Percentiles rank a stretch among this genome's conserved stretches.
These are phyloP conservation scores for Gymnoscelis rufifasciata DNA, from an alignment of 2,888 invertebrate species.

Conservation along the genomic window DNA sequence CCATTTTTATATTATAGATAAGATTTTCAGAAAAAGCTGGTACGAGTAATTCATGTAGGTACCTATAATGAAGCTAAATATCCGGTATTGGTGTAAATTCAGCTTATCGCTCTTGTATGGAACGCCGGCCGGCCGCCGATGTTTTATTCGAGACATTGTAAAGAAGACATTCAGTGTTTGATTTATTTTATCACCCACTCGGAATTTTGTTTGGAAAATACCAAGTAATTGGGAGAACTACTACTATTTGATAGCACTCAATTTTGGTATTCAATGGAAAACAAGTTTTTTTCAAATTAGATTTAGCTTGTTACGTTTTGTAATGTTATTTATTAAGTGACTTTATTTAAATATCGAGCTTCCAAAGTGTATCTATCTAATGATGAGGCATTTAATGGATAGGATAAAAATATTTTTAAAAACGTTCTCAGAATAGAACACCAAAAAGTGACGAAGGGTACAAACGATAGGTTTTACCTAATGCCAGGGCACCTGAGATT, in stretches of 20 bases:
- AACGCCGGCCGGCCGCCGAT: slow-evolving; percentile 17
- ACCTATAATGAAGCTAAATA: not conserved
- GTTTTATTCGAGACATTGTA: slow-evolving; percentile 18
- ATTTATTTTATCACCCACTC: slow-evolving; percentile 25
- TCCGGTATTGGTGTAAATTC: not conserved
- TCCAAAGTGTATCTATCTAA: too few relatives aligned
- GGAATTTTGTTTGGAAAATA: slow-evolving; percentile 21
- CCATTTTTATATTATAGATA: too few relatives aligned
- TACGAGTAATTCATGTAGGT: too few relatives aligned
- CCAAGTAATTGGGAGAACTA: slow-evolving; percentile 17
- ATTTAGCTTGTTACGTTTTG: not conserved
- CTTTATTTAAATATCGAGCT: too few relatives aligned
- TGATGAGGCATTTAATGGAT: too few relatives aligned
- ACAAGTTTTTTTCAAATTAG: not conserved
- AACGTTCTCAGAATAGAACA: too few relatives aligned
- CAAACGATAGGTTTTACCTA: too few relatives aligned
- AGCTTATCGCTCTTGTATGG: slow-evolving; percentile 10
- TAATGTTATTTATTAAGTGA: too few relatives aligned
- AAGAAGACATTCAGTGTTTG: slow-evolving; percentile 19
- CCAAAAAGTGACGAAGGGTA: too few relatives aligned
- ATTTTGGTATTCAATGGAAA: slow-evolving; percentile 4
- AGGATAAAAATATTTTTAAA: too few relatives aligned
- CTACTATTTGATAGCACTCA: slow-evolving; percentile 11
- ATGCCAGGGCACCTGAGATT: too few relatives aligned
- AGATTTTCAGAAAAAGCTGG: too few relatives aligned